phyloP scores from a whole-genome alignment of 1,140 invertebrate genomes.

The Lepidotrigona ventralis region DNA sequence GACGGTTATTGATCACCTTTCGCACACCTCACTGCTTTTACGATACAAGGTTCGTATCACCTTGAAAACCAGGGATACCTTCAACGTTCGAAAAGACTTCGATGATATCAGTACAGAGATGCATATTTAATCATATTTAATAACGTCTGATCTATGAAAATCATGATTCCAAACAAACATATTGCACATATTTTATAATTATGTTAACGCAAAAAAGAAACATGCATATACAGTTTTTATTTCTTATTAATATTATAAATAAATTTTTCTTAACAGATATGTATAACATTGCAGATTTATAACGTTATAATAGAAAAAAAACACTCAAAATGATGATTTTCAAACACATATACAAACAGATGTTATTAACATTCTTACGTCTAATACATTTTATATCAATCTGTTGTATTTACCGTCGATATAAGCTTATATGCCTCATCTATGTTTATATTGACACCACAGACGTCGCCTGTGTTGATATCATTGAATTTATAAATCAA shows the following conservation, averaged over 20 bases:
- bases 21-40: conserved; percentile 62
- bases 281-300: background rate
- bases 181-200: background rate
- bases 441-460: too few relatives aligned
- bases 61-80: conserved; percentile 46
- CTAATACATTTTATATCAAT: background rate
- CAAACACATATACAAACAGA: background rate
- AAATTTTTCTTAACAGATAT: background rate
- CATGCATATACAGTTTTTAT: background rate
- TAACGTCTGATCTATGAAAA: background rate
- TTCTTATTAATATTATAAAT: background rate
- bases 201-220: background rate
- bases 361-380: background rate
- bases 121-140: background rate
- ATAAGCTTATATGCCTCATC: background rate
- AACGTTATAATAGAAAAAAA: background rate
- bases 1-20: conserved; percentile 76
- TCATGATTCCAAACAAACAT: background rate
- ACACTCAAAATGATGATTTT: background rate
- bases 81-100: background rate
- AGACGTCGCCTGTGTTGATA: too few relatives aligned
- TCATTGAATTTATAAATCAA: background rate
- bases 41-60: conserved; percentile 60
- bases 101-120: background rate
- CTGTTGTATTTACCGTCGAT: background rate